phyloP scores from a whole-genome alignment of 2,113 vertebrate species.

The Oryzias javanicus region DNA sequence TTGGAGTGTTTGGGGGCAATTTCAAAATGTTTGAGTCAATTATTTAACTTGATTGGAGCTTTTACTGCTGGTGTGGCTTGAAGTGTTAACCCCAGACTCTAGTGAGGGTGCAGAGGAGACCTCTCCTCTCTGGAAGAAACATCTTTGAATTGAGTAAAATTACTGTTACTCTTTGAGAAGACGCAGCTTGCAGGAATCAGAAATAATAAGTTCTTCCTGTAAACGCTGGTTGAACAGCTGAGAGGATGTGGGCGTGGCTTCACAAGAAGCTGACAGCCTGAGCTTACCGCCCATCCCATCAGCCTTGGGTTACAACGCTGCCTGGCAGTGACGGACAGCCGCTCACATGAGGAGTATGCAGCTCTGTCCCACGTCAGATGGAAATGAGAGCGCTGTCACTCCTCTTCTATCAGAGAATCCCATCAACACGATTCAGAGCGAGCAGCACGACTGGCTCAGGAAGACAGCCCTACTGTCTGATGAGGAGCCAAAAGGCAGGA shows the following conservation, averaged over 20 bases:
- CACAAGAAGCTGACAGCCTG: constrained; percentile 11
- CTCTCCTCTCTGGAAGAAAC: too few relatives aligned
- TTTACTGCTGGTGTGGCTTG: too few relatives aligned
- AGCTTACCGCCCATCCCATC: constrained; percentile 11
- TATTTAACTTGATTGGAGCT: too few relatives aligned
- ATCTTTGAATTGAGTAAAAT: too few relatives aligned
- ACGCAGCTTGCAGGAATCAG: too few relatives aligned
- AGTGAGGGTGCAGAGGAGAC: too few relatives aligned
- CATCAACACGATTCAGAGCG: constrained; percentile 21
- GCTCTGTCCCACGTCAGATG: constrained; percentile 23
- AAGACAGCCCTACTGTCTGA: not conserved
- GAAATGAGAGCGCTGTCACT: constrained; percentile 50
- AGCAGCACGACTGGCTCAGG: not conserved
- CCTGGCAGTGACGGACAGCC: constrained; percentile 42
- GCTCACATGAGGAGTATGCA: constrained; percentile 28
- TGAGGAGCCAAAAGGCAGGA: not conserved
- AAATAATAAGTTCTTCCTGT: too few relatives aligned
- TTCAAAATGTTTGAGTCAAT: too few relatives aligned
- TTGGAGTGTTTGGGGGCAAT: too few relatives aligned
- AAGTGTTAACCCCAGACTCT: too few relatives aligned
- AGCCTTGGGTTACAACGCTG: not conserved
- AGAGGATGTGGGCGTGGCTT: not conserved
- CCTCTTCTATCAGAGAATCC: constrained; percentile 24
- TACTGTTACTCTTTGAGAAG: too few relatives aligned
- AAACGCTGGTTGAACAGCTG: not conserved